Conservation (phyloP, 2,113 vertebrate species). For the Phyllostomus discolor region DNA sequence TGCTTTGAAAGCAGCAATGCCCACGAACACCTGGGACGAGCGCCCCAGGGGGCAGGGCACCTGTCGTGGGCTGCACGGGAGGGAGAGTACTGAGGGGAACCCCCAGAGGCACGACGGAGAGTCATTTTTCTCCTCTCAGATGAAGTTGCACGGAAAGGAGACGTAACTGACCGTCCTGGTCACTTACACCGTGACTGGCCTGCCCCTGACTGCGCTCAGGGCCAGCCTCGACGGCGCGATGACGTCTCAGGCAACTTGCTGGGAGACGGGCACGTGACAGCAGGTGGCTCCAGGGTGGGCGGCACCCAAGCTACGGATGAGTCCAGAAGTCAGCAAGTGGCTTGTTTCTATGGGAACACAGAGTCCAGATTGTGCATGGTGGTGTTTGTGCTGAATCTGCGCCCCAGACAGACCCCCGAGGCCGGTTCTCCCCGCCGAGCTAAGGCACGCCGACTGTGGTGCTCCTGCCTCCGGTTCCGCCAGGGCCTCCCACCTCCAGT, state of each 20-base stretch:
- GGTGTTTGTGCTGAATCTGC: not conserved
- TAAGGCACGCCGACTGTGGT: not conserved
- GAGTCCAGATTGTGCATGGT: not conserved
- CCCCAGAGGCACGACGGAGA: not conserved
- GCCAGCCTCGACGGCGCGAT: not conserved
- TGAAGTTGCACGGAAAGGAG: not conserved
- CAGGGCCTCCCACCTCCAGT: not conserved
- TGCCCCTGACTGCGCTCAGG: not conserved
- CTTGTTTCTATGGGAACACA: not conserved
- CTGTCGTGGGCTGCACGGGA: not conserved
- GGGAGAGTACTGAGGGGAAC: not conserved
- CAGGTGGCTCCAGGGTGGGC: not conserved
- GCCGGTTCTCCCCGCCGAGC: not conserved
- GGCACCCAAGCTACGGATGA: not conserved
- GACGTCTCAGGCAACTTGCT: not conserved
- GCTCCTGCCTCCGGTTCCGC: not conserved
- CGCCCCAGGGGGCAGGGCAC: not conserved
- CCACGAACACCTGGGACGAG: not conserved
- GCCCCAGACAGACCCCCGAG: not conserved
- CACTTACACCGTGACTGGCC: not conserved
- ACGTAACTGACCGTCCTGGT: not conserved
- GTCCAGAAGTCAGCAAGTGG: not conserved
- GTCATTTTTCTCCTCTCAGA: slow-evolving; percentile 1
- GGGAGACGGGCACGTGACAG: not conserved
- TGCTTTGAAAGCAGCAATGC: slow-evolving; percentile 21